phyloP scores from a whole-genome alignment of 1,140 invertebrate genomes.

The Plectus sambesii region DNA sequence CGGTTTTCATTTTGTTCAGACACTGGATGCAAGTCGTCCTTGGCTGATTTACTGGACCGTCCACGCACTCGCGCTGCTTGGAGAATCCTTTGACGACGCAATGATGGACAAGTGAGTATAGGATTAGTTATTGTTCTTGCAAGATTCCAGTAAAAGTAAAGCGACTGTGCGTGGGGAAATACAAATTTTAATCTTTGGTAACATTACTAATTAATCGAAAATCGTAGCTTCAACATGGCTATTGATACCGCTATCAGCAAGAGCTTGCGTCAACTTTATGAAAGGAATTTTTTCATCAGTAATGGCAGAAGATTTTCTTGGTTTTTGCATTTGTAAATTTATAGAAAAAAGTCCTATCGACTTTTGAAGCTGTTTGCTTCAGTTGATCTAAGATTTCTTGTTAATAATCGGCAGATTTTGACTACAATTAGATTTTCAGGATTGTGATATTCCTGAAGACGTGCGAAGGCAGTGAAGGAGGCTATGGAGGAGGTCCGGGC shows the following conservation, averaged over 20 bases:
- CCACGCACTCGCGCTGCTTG: constrained; percentile 12
- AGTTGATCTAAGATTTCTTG: too few species aligned
- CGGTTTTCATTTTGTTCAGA: constrained; percentile 9
- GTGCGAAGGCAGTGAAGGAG: constrained; percentile 18
- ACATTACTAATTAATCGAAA: too few species aligned
- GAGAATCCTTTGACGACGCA: background rate
- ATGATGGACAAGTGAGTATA: background rate
- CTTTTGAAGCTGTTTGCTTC: too few species aligned
- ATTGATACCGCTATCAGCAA: too few species aligned
- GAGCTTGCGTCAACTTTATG: background rate
- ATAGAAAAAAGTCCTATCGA: constrained; percentile 1
- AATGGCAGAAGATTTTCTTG: too few species aligned
- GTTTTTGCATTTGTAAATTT: too few species aligned
- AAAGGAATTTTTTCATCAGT: background rate
- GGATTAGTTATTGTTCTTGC: too few species aligned
- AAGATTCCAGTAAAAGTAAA: too few species aligned
- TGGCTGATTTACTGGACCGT: constrained; percentile 27
- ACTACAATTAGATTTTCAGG: constrained; percentile 6
- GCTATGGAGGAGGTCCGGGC: constrained; percentile 61
- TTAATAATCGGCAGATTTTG: constrained; percentile 13
- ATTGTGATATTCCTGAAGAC: constrained; percentile 21
- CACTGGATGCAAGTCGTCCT: constrained; percentile 21
- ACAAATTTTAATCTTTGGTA: too few species aligned
- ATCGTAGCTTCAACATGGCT: too few species aligned
- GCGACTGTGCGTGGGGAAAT: too few species aligned